Evolutionary conservation across 2,113 vertebrate species (phyloP).

Genomic region (Trogon surrucura): DNA sequence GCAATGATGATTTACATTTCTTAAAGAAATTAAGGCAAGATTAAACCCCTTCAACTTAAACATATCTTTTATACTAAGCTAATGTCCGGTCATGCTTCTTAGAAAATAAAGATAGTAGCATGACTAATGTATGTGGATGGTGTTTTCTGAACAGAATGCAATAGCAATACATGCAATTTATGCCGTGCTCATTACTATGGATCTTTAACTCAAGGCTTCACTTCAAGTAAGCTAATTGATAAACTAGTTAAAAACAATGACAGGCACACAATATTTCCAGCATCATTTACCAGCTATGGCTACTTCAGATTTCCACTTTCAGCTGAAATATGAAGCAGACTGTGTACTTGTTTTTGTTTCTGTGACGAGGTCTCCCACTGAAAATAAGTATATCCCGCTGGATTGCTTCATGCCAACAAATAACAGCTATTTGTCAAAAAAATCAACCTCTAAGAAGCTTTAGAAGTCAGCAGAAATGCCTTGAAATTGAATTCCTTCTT

Average conservation of each 20-base stretch:
- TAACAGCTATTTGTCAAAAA: not conserved
- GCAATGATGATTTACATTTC: not conserved
- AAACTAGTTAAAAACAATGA: not conserved
- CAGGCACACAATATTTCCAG: not conserved
- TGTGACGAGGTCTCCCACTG: not conserved
- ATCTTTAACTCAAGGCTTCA: not conserved
- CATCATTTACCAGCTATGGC: not conserved
- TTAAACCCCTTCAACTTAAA: not conserved
- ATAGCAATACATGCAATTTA: not conserved
- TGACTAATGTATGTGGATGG: not conserved
- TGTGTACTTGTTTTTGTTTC: not conserved
- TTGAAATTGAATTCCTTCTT: not conserved
- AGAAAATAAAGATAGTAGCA: not conserved
- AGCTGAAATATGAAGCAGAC: not conserved
- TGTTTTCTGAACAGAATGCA: not conserved
- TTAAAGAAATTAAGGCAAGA: not conserved
- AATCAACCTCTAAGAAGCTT: slow-evolving; percentile 5
- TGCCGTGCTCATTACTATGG: not conserved
- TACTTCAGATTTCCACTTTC: not conserved
- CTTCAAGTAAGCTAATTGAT: not conserved
- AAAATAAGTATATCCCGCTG: not conserved
- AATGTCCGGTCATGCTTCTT: not conserved
- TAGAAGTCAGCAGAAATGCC: not conserved
- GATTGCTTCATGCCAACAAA: not conserved
- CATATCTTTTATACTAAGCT: not conserved